Base-by-base conservation (phyloP, 1,140 invertebrate species). In the Hylyphantes graminicola region DNA sequence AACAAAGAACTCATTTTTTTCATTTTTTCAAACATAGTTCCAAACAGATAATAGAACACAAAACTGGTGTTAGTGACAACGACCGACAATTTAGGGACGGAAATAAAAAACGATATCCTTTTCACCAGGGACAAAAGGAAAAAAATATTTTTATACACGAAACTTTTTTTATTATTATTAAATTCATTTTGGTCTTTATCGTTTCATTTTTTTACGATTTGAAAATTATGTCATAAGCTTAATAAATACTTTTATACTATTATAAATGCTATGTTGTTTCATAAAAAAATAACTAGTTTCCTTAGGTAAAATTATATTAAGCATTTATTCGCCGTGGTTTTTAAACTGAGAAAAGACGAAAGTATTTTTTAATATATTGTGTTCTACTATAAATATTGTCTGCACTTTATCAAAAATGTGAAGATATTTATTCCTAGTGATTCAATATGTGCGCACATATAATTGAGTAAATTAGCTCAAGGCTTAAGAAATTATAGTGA, bases 41-140 rank as follows among this genome's bases (percentile, higher is more conserved):
- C 17, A 73, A 35, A 54, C 17, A 73, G 70, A 73, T 73, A 57
- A 73, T 73, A 19, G 59, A 76, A 76, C 21, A 61, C 57, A 63
- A n/a, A 61, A 76, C 74, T 63, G 74, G 73, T 17, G 35, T 75
- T 75, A 75, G 57, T 63, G 73, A 75, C 73, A 75, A 61, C 73
- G 61, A 15, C 11, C 35, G 73, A 75, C 55, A 21, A 75, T 75
- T 75, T 75, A 61, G 19, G 61, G 19, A 75, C 55, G 57, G 63
- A 75, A 75, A 75, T 61, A 75, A 61, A 75, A 75, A 17, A 6
- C 57, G 21, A 61, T 75, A 75, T 75, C 73, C 21, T 63, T 75
- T 75, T 75, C 21, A n/a, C 21, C 63, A 7, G 19, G 10, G 13
- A 19, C 15, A 75, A 17, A 35, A 75, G 17, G 21, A 63, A 11